Conservation (phyloP, 2,113 vertebrate species). For the Romanogobio albipinnatus region DNA sequence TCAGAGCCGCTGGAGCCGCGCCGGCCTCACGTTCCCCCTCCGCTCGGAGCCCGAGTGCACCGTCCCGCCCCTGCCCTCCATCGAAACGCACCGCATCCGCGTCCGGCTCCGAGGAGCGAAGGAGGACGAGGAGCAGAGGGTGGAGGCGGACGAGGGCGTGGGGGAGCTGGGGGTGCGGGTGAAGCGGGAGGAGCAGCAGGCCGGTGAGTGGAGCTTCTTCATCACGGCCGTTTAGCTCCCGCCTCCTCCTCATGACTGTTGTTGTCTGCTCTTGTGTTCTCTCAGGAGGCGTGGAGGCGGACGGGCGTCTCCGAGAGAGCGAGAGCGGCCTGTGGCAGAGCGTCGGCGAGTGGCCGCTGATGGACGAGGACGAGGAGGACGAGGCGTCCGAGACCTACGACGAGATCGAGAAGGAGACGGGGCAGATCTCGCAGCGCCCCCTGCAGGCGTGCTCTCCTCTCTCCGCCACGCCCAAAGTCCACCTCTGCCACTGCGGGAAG, state of each 20-base stretch:
- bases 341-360: constrained; percentile 23
- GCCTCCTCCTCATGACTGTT: constrained; percentile 46
- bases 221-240: constrained; percentile 57
- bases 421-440: constrained; percentile 77
- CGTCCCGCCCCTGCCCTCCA: constrained; percentile 29
- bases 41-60: not conserved
- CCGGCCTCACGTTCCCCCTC: constrained; percentile 46
- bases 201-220: constrained; percentile 59
- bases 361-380: constrained; percentile 62
- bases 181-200: constrained; percentile 47
- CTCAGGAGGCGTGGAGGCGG: constrained; percentile 61
- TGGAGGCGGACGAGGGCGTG: constrained; percentile 73
- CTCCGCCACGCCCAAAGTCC: constrained; percentile 72
- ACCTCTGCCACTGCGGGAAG: constrained; percentile 83
- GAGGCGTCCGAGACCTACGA: constrained; percentile 72
- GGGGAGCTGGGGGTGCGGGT: constrained; percentile 66
- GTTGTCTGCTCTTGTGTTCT: constrained; percentile 48
- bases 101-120: constrained; percentile 65
- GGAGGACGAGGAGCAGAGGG: constrained; percentile 66
- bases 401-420: constrained; percentile 76
- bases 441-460: constrained; percentile 68
- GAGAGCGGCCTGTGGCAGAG: constrained; percentile 65
- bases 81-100: constrained; percentile 61
- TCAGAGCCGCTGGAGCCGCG: constrained; percentile 67
- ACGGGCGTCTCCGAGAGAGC: constrained; percentile 54